Conservation (phyloP, 2,797 vertebrate species). For the Falco columbarius region DNA sequence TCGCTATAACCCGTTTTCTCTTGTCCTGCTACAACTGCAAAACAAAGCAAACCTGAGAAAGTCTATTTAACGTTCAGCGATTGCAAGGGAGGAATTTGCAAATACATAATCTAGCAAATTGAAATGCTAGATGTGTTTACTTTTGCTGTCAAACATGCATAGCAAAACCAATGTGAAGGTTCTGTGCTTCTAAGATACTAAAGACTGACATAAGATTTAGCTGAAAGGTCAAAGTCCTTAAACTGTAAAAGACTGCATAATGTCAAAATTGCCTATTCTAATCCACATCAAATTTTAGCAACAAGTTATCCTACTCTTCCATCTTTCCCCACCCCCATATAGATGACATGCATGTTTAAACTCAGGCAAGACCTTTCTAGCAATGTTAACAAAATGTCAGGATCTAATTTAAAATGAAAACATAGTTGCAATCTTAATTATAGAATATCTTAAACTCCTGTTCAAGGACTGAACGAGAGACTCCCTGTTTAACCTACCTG, state of each 20-base stretch:
- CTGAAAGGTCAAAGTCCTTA: conserved; percentile 16
- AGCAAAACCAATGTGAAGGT: background rate
- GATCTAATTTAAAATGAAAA: conserved; percentile 48
- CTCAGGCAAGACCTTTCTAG: conserved; percentile 26
- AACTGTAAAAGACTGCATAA: background rate
- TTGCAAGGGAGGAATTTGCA: background rate
- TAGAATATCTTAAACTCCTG: background rate
- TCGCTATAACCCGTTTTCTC: background rate
- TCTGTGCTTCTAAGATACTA: background rate
- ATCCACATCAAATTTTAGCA: background rate
- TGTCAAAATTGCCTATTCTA: background rate
- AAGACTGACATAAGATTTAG: background rate
- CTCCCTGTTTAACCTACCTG: conserved; percentile 9
- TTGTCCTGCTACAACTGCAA: background rate
- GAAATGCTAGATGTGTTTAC: background rate
- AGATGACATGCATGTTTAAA: conserved; percentile 15
- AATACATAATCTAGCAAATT: background rate
- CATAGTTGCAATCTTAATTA: conserved; percentile 30
- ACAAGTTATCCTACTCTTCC: background rate
- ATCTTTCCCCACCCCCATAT: background rate
- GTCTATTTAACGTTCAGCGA: background rate
- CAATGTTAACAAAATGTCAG: conserved; percentile 38
- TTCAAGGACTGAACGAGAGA: conserved; percentile 4
- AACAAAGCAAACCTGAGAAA: background rate
- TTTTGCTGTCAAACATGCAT: background rate